Conservation (phyloP, 2,797 vertebrate species). For the Hirundo rustica region DNA sequence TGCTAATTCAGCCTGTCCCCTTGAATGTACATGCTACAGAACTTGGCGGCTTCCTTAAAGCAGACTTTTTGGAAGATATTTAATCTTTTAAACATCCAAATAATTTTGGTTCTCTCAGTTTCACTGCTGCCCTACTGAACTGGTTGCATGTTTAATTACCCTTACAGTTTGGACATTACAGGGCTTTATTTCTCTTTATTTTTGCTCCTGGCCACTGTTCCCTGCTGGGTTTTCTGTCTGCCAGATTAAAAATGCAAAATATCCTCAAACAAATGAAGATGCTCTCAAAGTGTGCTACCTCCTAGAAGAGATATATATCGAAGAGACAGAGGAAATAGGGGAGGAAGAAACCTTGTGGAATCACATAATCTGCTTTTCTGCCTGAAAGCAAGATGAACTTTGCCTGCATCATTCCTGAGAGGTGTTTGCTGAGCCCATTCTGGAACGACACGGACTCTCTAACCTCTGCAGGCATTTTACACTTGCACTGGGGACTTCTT, state of each 20-base stretch:
- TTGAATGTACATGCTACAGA: not conserved
- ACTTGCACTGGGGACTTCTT: not conserved
- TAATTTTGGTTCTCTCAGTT: not conserved
- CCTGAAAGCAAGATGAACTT: not conserved
- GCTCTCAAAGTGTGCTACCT: not conserved
- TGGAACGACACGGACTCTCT: not conserved
- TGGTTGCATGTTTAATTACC: not conserved
- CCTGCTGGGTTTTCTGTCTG: not conserved
- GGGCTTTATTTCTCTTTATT: not conserved
- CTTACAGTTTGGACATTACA: not conserved
- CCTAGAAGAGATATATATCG: not conserved
- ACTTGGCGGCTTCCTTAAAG: not conserved
- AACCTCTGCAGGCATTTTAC: not conserved
- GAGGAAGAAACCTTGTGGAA: not conserved
- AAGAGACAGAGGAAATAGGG: not conserved
- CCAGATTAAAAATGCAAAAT: not conserved
- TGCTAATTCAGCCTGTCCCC: not conserved
- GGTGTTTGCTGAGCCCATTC: not conserved
- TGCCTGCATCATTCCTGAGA: not conserved
- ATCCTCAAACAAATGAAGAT: not conserved
- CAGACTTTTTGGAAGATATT: not conserved
- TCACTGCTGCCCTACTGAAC: not conserved
- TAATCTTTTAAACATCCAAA: not conserved
- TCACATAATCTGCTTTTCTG: not conserved
- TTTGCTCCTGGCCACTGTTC: not conserved